A percentile compares a stretch with the other conserved stretches of the same genome.
Evolutionary conservation across 2,113 vertebrate genomes (phyloP).

Genomic region (Ifrita kowaldi): DNA sequence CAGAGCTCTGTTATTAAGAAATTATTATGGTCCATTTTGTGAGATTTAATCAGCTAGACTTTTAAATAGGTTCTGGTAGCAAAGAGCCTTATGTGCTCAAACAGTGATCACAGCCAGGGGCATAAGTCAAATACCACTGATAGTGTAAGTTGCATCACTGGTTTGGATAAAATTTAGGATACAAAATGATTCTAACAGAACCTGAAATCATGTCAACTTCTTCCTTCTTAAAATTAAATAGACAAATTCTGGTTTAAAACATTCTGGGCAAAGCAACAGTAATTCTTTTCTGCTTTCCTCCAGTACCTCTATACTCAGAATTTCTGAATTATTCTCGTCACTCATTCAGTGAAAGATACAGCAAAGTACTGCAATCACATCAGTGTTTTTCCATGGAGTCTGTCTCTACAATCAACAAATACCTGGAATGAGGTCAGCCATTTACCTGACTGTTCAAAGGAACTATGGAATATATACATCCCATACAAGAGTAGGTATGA

Average conservation of each 20-base stretch:
- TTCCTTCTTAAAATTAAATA: background rate
- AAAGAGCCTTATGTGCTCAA: background rate
- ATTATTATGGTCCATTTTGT: background rate
- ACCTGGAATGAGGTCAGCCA: background rate
- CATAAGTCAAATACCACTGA: background rate
- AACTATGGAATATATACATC: background rate
- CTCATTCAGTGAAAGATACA: background rate
- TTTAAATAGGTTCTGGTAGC: background rate
- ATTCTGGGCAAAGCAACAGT: background rate
- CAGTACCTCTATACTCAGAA: background rate
- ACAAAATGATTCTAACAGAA: too few relatives aligned
- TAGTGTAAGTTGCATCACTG: background rate
- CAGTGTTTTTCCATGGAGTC: background rate
- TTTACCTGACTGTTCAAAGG: background rate
- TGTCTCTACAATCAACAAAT: background rate
- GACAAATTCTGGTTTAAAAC: background rate
- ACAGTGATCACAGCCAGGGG: background rate
- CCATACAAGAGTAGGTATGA: rapidly evolving
- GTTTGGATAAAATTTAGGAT: background rate
- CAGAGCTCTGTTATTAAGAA: background rate
- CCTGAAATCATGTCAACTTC: background rate
- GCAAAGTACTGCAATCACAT: background rate
- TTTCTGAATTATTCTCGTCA: background rate
- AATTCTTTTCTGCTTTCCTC: background rate
- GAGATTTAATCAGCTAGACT: background rate